Evolutionary conservation across 2,888 invertebrate genomes (phyloP), one percentile per base, ranked within the genome.

Genomic region (Drosophila flavopinicola): DNA sequence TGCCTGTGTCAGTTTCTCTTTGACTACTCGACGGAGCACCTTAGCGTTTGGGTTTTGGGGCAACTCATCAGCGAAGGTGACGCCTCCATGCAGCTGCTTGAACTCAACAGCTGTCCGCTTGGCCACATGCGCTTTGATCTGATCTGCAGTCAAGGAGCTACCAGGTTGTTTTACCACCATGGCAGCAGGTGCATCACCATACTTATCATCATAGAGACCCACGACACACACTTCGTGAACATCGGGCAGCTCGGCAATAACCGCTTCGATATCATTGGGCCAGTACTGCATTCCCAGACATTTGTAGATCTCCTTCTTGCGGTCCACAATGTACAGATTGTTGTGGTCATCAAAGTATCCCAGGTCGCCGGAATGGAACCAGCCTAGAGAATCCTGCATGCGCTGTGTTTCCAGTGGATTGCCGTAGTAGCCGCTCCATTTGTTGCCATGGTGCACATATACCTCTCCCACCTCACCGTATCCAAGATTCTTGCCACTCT

Each of bases 331-430:
- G 54, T 66, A 79, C 4, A 89, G 57, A 54, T 57, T 67, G 3
- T 85, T 66, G 1, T 85, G 65, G 1, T 82, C 69, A 54, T 90
- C 88, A 44, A 90, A 80, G 48, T 85, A 84, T 1, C 89, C 90
- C 48, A 89, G 23, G 51, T 90, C 90, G 3, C 89, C 90, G 0
- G 86, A 69, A 13, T 79, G 83, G 11, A 87, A 69, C 88, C 87
- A 90, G 10, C 85, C 82, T 2, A 85, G 56, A 0, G 44, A 39
- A 32, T 88, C 87, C 3, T 75, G 60, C 6, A 71, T 54, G 13
- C 47, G 39, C 30, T 68, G 51, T 1, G 87, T 85, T 11, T 75
- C 87, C 10, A 47, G 41, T 0, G 69, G 57, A 49, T 88, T 85
- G 4, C 74, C 68, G 49, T 82, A 88, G 25, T 90, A 90, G 6